phyloP scores from a whole-genome alignment of 2,888 invertebrate species.

The Beris chalybata region DNA sequence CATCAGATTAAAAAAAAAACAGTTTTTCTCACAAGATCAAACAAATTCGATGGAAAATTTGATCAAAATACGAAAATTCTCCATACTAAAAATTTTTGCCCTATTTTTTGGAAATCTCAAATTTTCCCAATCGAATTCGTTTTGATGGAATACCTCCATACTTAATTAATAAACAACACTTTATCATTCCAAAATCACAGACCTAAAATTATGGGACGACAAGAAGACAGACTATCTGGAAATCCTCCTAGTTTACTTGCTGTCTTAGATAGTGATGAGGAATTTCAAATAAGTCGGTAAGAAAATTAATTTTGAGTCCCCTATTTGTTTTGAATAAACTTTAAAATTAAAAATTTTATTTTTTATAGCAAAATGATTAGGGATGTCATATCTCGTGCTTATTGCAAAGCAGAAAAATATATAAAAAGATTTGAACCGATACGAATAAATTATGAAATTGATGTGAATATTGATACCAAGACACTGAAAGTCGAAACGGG shows the following conservation, averaged over 20 bases:
- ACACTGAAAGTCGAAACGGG: conserved; percentile 65
- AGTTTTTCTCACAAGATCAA: not conserved
- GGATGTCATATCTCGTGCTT: conserved; percentile 62
- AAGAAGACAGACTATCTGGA: conserved; percentile 76
- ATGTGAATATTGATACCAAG: conserved; percentile 66
- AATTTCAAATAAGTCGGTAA: conserved; percentile 49
- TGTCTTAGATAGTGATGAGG: conserved; percentile 68
- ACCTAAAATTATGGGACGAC: conserved; percentile 80
- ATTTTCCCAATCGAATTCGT: too few species aligned
- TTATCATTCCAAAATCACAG: conserved; percentile 52
- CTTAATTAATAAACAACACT: too few species aligned
- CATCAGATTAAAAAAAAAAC: conserved; percentile 1
- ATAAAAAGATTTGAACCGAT: conserved; percentile 67
- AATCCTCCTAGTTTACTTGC: conserved; percentile 71
- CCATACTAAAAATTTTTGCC: too few species aligned
- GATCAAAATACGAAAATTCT: too few species aligned
- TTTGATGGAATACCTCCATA: too few species aligned
- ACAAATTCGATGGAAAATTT: too few species aligned
- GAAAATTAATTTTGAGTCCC: too few species aligned
- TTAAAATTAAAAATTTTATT: not conserved
- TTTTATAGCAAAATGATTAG: conserved; percentile 58
- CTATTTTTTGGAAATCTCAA: too few species aligned
- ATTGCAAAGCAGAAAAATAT: conserved; percentile 65
- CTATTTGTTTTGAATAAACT: not conserved
- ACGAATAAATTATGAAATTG: conserved; percentile 70